Base-by-base conservation (phyloP, 2,797 vertebrate genomes). In the Hoplostethus atlanticus region DNA sequence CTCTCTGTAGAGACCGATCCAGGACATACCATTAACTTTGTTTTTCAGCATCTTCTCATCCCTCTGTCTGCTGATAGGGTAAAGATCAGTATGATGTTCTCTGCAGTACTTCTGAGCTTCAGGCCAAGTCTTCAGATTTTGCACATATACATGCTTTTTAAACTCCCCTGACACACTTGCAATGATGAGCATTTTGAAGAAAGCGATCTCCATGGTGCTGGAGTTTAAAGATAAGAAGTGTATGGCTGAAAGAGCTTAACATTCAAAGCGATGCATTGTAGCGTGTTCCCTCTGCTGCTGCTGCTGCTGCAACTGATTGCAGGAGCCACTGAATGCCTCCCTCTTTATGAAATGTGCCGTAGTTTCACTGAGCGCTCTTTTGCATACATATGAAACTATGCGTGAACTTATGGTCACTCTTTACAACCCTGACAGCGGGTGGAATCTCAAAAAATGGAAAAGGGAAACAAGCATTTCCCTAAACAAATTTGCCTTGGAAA, bases 121-220 rank as follows among this genome's bases (percentile, higher is more conserved):
- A 34, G 34, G 34, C 34, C 34, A 34, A 34, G 6, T 4, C 34
- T 5, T 6, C 34, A 1, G 4, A 34, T 34, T 5, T 6, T 34
- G 34, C 1, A 76, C 50, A 16, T 68, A 72, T 50, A 73, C n/a
- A 17, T 80, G 53, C 11, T 83, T 64, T 63, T 63, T 54, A 15
- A 38, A 65, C 9, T 47, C 12, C 1, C 4, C 9, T 0, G 1
- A 68, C 9, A 54, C 60, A 7, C 34, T 51, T 3, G 31, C 25
- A 51, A 68, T 51, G n/a, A 68, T 51, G 36, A 68, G 64, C 55
- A 65, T 51, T 25, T 51, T 2, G 12, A 68, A 60, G 36, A 80
- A 10, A n/a, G 68, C 9, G 4, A 16, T 56, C 68, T 60, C 13
- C 73, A 72, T 80, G 60, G 4, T 64, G 42, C 10, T 36, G 17